These are phyloP conservation scores for Ploceus nigricollis DNA, from an alignment of 2,113 vertebrate species.

Conservation along the genomic window DNA sequence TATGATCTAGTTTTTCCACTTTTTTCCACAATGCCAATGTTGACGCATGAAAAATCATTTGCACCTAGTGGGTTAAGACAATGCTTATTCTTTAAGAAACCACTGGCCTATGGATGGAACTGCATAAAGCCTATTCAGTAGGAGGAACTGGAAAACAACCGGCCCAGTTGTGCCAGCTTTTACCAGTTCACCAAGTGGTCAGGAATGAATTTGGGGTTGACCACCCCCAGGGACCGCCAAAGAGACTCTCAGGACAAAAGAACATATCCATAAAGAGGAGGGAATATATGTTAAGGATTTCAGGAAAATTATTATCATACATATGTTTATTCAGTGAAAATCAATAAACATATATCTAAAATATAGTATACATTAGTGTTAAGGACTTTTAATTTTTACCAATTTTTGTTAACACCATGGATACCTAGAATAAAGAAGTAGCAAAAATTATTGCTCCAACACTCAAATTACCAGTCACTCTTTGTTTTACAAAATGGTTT, in stretches of 20 bases:
- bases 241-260: neutral
- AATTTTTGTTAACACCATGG: neutral
- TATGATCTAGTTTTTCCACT: neutral
- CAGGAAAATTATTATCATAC: neutral
- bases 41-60: neutral
- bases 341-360: neutral
- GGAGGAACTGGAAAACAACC: neutral
- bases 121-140: neutral
- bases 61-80: neutral
- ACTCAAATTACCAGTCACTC: neutral
- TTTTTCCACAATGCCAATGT: neutral
- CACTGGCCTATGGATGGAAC: neutral
- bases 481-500: slow-evolving; percentile 37
- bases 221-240: neutral
- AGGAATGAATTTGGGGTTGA: neutral
- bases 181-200: neutral
- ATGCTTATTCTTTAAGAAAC: neutral
- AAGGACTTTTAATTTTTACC: neutral
- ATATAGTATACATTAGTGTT: neutral
- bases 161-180: neutral
- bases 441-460: neutral
- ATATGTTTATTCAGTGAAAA: neutral
- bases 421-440: neutral
- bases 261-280: fast-evolving
- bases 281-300: neutral